Evolutionary conservation across 2,113 vertebrate genomes (phyloP).

Genomic region (Taurulus bubalis): DNA sequence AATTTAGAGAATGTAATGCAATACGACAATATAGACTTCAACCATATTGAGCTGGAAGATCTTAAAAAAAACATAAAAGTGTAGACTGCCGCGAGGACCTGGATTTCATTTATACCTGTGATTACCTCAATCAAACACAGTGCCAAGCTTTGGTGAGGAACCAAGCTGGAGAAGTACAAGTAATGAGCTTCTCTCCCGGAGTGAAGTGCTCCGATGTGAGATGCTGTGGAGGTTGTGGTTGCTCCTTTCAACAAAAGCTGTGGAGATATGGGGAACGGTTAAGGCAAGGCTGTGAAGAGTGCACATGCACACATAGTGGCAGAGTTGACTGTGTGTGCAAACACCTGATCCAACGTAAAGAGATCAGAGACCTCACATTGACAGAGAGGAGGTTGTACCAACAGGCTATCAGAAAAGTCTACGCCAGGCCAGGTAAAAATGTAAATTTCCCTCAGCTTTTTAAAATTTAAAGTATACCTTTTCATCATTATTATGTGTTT

Average conservation of each 20-base stretch:
- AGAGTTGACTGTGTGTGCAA: conserved; percentile 57
- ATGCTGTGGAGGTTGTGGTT: conserved; percentile 46
- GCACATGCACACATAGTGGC: conserved; percentile 45
- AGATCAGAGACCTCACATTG: conserved; percentile 66
- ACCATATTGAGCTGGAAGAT: conserved; percentile 28
- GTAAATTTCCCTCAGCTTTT: not conserved
- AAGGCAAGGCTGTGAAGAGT: conserved; percentile 52
- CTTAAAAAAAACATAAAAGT: not conserved
- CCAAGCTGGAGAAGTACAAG: conserved; percentile 22
- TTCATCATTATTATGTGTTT: not conserved
- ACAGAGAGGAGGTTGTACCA: conserved; percentile 62
- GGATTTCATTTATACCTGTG: conserved; percentile 46
- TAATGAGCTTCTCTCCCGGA: conserved; percentile 64
- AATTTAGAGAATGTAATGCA: conserved; percentile 34
- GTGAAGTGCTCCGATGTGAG: conserved; percentile 39
- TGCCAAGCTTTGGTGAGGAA: conserved; percentile 45
- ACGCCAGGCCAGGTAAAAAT: conserved; percentile 56
- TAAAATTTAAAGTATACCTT: not conserved
- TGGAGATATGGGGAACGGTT: conserved; percentile 46
- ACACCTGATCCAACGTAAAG: conserved; percentile 63
- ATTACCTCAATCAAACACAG: conserved; percentile 48
- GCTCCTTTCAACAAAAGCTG: conserved; percentile 28
- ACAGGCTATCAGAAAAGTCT: conserved; percentile 55
- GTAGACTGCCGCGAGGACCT: conserved; percentile 34
- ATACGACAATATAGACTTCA: conserved; percentile 32